A percentile compares a stretch with the other conserved stretches of the same genome.
These are phyloP conservation scores for Lutraria lutraria DNA, from an alignment of 2,888 invertebrate species.

Conservation along the genomic window DNA sequence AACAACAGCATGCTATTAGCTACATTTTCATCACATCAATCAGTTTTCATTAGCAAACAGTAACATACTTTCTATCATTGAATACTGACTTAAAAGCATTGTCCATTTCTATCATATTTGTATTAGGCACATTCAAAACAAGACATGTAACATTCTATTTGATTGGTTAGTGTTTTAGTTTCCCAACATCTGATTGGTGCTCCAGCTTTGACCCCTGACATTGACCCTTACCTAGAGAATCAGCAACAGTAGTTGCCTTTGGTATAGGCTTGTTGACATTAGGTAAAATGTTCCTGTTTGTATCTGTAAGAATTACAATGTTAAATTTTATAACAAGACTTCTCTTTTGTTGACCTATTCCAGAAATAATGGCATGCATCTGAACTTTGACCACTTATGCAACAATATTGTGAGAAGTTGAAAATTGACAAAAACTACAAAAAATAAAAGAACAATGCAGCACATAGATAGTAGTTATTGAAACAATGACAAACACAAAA, in stretches of 20 bases:
- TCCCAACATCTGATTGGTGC: slow-evolving; percentile 50
- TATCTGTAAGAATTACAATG: slow-evolving; percentile 50
- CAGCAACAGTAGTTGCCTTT: slow-evolving; percentile 51
- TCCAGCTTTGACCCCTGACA: slow-evolving; percentile 45
- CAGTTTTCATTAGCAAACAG: neutral
- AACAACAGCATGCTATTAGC: slow-evolving; percentile 19
- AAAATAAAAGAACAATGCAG: neutral
- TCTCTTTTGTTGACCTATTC: neutral
- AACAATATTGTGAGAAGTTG: neutral
- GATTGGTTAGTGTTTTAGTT: slow-evolving; percentile 54
- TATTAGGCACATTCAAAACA: slow-evolving; percentile 16
- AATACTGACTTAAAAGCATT: neutral
- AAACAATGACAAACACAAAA: neutral
- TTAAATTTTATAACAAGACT: slow-evolving; percentile 6
- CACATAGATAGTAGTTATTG: neutral
- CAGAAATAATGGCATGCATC: neutral
- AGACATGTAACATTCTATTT: slow-evolving; percentile 33
- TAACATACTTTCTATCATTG: neutral
- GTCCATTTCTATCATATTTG: neutral
- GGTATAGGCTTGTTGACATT: slow-evolving; percentile 52
- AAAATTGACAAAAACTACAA: slow-evolving; percentile 7
- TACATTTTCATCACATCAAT: neutral
- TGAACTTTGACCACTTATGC: neutral
- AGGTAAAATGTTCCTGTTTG: slow-evolving; percentile 40
- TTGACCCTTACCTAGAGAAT: slow-evolving; percentile 68